Conservation (phyloP, 2,113 vertebrate genomes). For the Ctenodactylus gundi region DNA sequence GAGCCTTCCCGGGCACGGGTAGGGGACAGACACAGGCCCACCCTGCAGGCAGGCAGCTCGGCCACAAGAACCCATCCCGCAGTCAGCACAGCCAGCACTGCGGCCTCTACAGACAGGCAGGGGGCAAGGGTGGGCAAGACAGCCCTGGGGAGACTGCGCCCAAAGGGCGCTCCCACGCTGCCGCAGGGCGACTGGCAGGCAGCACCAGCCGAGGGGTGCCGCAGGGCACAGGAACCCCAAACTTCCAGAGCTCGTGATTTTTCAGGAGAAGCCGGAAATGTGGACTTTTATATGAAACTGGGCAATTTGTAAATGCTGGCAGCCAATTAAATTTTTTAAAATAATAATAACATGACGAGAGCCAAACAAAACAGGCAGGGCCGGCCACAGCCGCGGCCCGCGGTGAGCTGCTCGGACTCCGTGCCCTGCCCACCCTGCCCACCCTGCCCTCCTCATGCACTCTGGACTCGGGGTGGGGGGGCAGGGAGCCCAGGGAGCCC, state of each 20-base stretch:
- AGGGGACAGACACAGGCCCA: too few relatives aligned
- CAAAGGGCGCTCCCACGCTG: not conserved
- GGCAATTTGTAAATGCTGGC: constrained; percentile 57
- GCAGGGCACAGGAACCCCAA: not conserved
- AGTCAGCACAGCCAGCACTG: not conserved
- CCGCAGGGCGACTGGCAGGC: too few relatives aligned
- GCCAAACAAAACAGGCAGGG: constrained; percentile 59
- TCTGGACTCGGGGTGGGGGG: not conserved
- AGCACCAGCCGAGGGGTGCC: not conserved
- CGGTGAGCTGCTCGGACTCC: not conserved
- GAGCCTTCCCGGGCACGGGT: not conserved
- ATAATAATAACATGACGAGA: constrained; percentile 43
- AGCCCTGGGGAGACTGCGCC: not conserved
- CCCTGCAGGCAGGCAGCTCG: not conserved
- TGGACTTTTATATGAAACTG: constrained; percentile 25
- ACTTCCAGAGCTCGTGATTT: not conserved
- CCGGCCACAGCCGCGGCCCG: not conserved
- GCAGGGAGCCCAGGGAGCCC: not conserved
- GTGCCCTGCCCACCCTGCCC: not conserved
- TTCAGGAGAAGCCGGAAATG: constrained; percentile 49
- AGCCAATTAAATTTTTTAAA: constrained; percentile 63
- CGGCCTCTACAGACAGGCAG: not conserved
- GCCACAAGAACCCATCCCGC: not conserved
- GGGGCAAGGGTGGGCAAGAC: not conserved
- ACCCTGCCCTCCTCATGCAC: not conserved